Conservation (phyloP, 2,888 invertebrate genomes). For the Oasisia sp. region DNA sequence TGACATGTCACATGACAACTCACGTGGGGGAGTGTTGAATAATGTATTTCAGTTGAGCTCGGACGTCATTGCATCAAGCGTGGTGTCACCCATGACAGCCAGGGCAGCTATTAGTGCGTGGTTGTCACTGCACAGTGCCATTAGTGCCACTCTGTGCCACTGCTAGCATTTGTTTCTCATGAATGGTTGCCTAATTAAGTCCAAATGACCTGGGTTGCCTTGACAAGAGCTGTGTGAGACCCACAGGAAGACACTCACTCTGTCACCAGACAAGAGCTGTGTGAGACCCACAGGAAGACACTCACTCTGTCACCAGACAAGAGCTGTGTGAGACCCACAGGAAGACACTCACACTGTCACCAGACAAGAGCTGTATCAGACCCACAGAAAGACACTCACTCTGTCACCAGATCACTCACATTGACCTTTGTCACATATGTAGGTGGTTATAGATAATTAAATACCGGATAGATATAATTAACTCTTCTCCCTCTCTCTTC, state of each 20-base stretch:
- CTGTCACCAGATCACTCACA: background rate
- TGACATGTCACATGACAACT: background rate
- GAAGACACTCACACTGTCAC: background rate
- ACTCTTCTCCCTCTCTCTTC: background rate
- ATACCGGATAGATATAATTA: background rate
- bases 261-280: background rate
- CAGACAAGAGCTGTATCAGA: background rate
- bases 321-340: background rate
- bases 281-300: background rate
- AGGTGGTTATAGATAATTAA: background rate
- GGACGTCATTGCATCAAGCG: no score
- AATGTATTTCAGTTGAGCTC: no score
- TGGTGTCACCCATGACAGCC: no score
- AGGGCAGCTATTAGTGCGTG: background rate
- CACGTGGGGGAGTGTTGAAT: no score
- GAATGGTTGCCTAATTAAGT: slow-evolving; percentile 12
- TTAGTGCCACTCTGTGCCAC: background rate
- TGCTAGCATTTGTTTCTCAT: background rate
- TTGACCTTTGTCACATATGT: background rate
- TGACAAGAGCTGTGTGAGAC: background rate
- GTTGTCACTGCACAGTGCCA: background rate
- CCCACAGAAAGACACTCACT: background rate
- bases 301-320: background rate
- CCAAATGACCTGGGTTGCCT: background rate
- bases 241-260: background rate